Evolutionary conservation across 2,888 invertebrate genomes (phyloP), one percentile per base, ranked within the genome.

Genomic region (Euzetes globulus): DNA sequence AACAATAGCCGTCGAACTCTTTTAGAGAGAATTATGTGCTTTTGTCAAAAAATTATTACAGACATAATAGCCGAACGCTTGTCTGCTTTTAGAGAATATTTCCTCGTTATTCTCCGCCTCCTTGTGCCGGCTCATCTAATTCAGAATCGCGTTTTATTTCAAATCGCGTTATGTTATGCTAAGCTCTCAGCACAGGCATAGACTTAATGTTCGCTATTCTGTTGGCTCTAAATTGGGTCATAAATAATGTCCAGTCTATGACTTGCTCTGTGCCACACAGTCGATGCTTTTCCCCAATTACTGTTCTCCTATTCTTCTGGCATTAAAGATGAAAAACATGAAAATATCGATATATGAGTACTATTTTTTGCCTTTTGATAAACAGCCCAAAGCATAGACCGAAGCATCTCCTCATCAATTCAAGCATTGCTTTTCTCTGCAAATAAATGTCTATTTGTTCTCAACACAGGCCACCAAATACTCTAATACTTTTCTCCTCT

Each of bases 401-500:
- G n/a, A 58, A 58, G 58, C 65, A 65, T 65, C 65, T 65, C 65
- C 19, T 65, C 37, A 65, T 65, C 65, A 65, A 65, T 65, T 37
- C 37, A 13, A 37, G 33, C 37, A 65, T 65, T 37, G 37, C 37
- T 37, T 65, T 33, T 65, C 58, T 58, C 37, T 65, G 37, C 29
- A 65, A 65, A 65, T 65, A 65, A 65, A 65, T 65, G 65, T 65
- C n/a, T 65, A 41, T 65, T 65, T 65, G 65, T 37, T 65, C 65
- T 22, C 4, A 55, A 27, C 27, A 65, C 65, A 15, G n/a, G 65
- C 65, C 19, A 41, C 37, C 65, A 58, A 13, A 11, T 65, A 37
- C 33, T 29, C 63, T 11, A 63, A 13, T 63, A 63, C 63, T 63
- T 11, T 5, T n/a, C 25, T 47, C 15, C n/a, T 3, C 47, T 47